Conservation (phyloP, 2,888 invertebrate species). For the Rhingia rostrata region DNA sequence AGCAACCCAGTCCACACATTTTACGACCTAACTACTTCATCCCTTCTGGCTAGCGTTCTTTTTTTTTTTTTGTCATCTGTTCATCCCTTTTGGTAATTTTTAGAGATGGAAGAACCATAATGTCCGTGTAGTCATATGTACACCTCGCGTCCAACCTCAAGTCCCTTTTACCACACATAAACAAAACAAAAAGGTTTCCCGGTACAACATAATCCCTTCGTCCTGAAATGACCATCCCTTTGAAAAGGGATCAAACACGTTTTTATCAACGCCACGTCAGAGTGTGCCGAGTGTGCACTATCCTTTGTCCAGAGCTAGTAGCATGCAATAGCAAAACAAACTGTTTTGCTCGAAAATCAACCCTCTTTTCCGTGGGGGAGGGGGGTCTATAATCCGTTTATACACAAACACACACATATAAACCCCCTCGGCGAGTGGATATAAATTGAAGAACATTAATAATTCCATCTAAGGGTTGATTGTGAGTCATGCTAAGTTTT, state of each 20-base stretch:
- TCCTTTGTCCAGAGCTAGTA: slow-evolving; percentile 21
- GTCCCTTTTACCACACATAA: slow-evolving; percentile 39
- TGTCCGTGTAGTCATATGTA: not conserved
- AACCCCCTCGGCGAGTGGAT: not conserved
- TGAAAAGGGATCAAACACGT: slow-evolving; percentile 64
- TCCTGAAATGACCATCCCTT: slow-evolving; percentile 45
- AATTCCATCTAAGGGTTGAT: slow-evolving; percentile 48
- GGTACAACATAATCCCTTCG: slow-evolving; percentile 30
- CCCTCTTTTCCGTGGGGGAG: slow-evolving; percentile 16
- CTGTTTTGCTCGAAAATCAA: slow-evolving; percentile 48
- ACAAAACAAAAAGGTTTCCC: slow-evolving; percentile 29
- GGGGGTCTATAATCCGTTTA: slow-evolving; percentile 39
- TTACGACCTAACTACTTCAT: slow-evolving; percentile 54
- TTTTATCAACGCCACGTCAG: slow-evolving; percentile 60
- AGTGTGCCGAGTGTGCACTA: slow-evolving; percentile 15
- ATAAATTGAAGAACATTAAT: slow-evolving; percentile 68
- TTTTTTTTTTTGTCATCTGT: slow-evolving; percentile 27
- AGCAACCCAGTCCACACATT: slow-evolving; percentile 18
- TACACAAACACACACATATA: slow-evolving; percentile 4
- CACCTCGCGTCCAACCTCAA: not conserved
- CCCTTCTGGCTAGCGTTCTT: slow-evolving; percentile 25
- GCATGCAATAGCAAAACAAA: not conserved
- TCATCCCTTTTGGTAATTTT: slow-evolving; percentile 33
- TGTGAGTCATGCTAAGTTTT: slow-evolving; percentile 51
- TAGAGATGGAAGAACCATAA: slow-evolving; percentile 2